Conservation (phyloP, 2,888 invertebrate genomes). For the Monopis laevigella region DNA sequence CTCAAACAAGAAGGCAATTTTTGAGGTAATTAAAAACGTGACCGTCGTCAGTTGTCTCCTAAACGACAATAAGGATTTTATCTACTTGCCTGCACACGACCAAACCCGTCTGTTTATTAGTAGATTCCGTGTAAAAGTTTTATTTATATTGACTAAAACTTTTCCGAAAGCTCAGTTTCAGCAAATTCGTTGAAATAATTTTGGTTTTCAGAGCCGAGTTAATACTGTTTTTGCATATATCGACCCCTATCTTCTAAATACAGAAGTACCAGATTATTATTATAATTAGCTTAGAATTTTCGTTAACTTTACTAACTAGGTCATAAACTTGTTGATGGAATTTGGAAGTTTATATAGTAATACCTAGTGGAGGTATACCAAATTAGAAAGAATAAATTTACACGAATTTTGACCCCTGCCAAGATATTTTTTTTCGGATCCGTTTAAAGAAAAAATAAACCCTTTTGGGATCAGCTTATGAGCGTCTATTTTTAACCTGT, state of each 20-base stretch:
- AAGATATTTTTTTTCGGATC: no score
- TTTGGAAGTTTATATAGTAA: no score
- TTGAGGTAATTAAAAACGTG: conserved; percentile 60
- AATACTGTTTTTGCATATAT: conserved; percentile 4
- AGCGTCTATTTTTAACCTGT: no score
- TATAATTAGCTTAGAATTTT: no score
- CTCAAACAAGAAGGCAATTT: conserved; percentile 14
- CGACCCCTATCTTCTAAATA: not conserved
- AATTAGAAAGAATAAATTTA: no score
- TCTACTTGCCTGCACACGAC: conserved; percentile 48
- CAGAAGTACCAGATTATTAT: no score
- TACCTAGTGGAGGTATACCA: no score
- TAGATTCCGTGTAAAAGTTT: conserved; percentile 26
- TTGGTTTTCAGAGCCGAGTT: not conserved
- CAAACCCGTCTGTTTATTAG: conserved; percentile 47
- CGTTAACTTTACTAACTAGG: no score
- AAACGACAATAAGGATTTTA: conserved; percentile 51
- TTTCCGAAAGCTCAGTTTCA: conserved; percentile 4
- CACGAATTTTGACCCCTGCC: no score
- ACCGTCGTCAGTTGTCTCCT: conserved; percentile 62
- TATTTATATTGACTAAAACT: conserved; percentile 10
- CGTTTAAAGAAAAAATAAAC: no score
- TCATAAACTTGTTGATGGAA: no score
- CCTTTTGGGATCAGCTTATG: no score
- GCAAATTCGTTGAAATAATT: conserved; percentile 4